Conservation (phyloP, 2,797 vertebrate genomes). For the Euthynnus affinis region DNA sequence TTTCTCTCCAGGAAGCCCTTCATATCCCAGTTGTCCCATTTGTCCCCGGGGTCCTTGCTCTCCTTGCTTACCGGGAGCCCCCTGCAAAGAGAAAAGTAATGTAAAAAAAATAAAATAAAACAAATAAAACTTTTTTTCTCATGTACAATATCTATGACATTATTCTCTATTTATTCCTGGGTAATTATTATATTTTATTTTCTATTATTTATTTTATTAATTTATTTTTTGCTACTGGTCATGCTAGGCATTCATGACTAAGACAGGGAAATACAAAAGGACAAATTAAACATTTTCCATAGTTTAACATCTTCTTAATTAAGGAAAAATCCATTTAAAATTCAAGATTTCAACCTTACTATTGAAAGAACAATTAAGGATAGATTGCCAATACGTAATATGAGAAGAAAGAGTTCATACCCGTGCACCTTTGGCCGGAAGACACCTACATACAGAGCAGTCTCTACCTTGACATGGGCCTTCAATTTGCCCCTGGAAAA, state of each 20-base stretch:
- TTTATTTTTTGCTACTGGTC: not conserved
- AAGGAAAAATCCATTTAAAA: not conserved
- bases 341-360: not conserved
- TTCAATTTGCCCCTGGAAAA: conserved; percentile 62
- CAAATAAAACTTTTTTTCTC: not conserved
- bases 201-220: not conserved
- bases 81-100: conserved; percentile 56
- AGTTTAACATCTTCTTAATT: not conserved
- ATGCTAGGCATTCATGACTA: not conserved
- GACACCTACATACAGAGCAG: conserved; percentile 79
- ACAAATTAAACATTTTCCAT: not conserved
- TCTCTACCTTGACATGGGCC: conserved; percentile 76
- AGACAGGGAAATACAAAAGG: not conserved
- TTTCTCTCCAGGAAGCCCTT: conserved; percentile 69
- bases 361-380: not conserved
- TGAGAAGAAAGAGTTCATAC: conserved; percentile 53
- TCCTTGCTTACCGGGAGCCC: conserved; percentile 70
- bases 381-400: not conserved
- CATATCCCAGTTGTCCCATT: conserved; percentile 54
- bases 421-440: conserved; percentile 78
- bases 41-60: conserved; percentile 54
- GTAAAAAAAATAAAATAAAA: too few species aligned
- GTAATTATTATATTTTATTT: not conserved
- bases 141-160: not conserved
- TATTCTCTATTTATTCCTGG: not conserved